Conservation (phyloP, 2,888 invertebrate species). For the Galeruca laticollis region DNA sequence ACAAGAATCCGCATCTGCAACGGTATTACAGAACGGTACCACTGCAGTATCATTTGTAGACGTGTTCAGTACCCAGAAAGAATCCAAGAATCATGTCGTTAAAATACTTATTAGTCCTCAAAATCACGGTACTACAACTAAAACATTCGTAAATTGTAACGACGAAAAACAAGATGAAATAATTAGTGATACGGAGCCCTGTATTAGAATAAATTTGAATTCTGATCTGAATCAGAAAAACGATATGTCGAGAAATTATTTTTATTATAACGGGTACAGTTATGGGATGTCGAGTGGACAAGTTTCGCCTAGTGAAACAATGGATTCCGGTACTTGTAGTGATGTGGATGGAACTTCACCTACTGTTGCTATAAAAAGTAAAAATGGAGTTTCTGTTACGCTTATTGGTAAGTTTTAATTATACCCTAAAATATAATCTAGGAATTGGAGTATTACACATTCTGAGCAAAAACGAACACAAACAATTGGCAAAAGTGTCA, state of each 20-base stretch:
- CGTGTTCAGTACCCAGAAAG: slow-evolving; percentile 62
- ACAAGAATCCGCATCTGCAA: slow-evolving; percentile 61
- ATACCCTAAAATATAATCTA: no score
- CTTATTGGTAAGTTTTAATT: slow-evolving; percentile 66
- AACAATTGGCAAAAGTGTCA: no score
- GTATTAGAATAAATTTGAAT: slow-evolving; percentile 66
- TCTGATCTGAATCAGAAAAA: slow-evolving; percentile 69
- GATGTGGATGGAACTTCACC: slow-evolving; percentile 83
- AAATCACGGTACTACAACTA: slow-evolving; percentile 53
- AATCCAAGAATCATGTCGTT: slow-evolving; percentile 71
- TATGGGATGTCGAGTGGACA: slow-evolving; percentile 82
- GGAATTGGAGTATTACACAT: background rate
- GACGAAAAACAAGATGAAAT: slow-evolving; percentile 61
- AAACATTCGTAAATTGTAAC: slow-evolving; percentile 31
- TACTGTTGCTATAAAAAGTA: slow-evolving; percentile 77
- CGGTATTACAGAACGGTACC: slow-evolving; percentile 65
- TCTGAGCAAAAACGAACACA: no score
- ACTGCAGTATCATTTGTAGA: slow-evolving; percentile 55
- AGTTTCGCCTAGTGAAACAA: slow-evolving; percentile 84
- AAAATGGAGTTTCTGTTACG: slow-evolving; percentile 69
- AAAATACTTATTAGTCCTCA: slow-evolving; percentile 79
- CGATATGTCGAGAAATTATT: slow-evolving; percentile 62
- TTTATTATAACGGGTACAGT: slow-evolving; percentile 74
- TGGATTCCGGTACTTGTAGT: slow-evolving; percentile 88
- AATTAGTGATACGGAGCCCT: slow-evolving; percentile 67